Base-by-base conservation (phyloP, 2,797 vertebrate species). In the Choloepus didactylus region DNA sequence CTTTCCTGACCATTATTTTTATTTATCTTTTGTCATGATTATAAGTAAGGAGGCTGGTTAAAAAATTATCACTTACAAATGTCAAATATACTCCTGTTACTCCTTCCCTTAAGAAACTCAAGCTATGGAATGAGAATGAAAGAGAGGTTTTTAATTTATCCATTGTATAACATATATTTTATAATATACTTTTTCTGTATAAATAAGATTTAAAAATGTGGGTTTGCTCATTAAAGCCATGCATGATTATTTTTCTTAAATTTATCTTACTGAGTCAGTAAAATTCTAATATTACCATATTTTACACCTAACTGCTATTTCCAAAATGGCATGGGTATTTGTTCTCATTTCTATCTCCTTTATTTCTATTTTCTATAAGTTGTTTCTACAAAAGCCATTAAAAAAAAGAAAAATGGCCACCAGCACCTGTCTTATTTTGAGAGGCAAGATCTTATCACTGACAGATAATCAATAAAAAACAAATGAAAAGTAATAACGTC, bases 401-500 rank as follows among this genome's bases (percentile, higher is more conserved):
- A 96, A 91, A 94, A 94, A 6, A 88, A 79, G 77, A 97, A 97
- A 96, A 96, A 95, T 96, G 93, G 44, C 97, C 95, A 95, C 89
- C 19, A 12, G 92, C 62, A 96, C 93, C 96, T 98, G 95, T 97
- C 96, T 98, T 0, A 2, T 97, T 98, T 97, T 96, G 96, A 98
- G 97, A 98, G 69, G 77, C 86, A 83, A 94, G 95, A 97, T 97
- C 97, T 98, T 95, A 95, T 95, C 88, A 35, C 69, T 98, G 98
- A 96, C 98, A 98, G 98, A 56, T 98, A 98, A 98, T 98, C 98
- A 96, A 98, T 98, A 96, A 96, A 77, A 72, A 97, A 85, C 97
- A 98, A 98, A 98, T 11, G 96, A 98, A 98, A 98, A 98, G 97
- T 98, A 98, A 98, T 98, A 98, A 98, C 1, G 0, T 96, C 95